Conservation (phyloP, 2,113 vertebrate species). For the Gobio gobio region DNA sequence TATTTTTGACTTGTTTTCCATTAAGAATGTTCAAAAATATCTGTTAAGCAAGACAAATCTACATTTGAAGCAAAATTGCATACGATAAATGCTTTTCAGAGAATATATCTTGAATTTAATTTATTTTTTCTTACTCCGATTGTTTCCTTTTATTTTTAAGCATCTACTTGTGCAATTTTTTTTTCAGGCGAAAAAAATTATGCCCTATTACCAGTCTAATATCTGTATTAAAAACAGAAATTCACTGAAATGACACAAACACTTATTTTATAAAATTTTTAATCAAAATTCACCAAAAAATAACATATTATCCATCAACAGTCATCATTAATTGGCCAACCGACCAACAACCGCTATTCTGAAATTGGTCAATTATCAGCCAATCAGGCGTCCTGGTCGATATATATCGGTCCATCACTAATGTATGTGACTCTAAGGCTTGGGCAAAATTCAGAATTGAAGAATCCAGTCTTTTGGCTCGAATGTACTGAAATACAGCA, state of each 20-base stretch:
- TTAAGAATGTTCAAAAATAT: neutral
- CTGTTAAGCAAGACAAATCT: neutral
- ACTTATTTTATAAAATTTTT: neutral
- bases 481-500: neutral
- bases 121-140: neutral
- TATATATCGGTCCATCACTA: neutral
- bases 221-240: neutral
- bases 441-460: slow-evolving; percentile 11
- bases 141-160: neutral
- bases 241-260: neutral
- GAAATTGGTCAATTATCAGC: neutral
- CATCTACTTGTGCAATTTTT: neutral
- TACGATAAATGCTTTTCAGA: neutral
- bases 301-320: neutral
- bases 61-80: neutral
- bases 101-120: neutral
- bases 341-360: neutral
- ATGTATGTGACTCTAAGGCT: neutral
- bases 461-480: neutral
- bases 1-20: neutral
- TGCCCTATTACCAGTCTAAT: neutral
- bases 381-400: neutral
- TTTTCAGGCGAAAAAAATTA: neutral
- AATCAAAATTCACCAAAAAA: neutral
- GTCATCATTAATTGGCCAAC: neutral